Evolutionary conservation across 2,888 invertebrate genomes (phyloP).

Genomic region (Venusia cambrica): DNA sequence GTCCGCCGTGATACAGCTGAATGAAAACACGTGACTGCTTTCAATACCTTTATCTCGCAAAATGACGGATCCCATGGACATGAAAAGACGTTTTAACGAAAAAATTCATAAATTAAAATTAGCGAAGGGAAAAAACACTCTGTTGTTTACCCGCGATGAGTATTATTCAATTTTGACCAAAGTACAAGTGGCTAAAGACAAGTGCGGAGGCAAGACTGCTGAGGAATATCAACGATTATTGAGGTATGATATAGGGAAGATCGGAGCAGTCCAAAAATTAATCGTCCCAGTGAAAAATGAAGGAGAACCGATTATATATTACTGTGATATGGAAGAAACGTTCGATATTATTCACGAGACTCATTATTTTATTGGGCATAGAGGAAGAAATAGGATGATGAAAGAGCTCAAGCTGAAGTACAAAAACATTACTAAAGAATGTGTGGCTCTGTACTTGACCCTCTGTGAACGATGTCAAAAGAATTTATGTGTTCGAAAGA

Average conservation of each 20-base stretch:
- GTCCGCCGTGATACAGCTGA: too few species aligned
- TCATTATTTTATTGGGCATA: background rate
- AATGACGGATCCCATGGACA: too few species aligned
- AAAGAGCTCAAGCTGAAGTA: background rate
- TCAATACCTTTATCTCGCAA: too few species aligned
- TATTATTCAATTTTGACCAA: too few species aligned
- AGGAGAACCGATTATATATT: background rate
- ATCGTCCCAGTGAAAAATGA: slow-evolving; percentile 2
- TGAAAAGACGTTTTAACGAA: too few species aligned
- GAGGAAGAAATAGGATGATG: background rate
- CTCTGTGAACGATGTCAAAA: slow-evolving; percentile 37
- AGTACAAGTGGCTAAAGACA: too few species aligned
- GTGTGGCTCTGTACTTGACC: background rate
- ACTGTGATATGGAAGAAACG: background rate
- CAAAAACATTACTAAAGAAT: background rate
- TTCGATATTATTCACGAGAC: background rate
- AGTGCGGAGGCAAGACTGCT: too few species aligned
- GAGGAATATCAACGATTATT: slow-evolving; percentile 20
- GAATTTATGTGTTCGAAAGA: slow-evolving; percentile 31
- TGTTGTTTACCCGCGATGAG: too few species aligned
- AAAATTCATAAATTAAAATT: too few species aligned
- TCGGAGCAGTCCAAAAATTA: slow-evolving; percentile 13
- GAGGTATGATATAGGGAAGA: slow-evolving; percentile 23
- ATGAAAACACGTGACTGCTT: too few species aligned
- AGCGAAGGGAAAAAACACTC: too few species aligned